Evolutionary conservation across 2,113 vertebrate species (phyloP).

Genomic region (Stigmatopora nigra): DNA sequence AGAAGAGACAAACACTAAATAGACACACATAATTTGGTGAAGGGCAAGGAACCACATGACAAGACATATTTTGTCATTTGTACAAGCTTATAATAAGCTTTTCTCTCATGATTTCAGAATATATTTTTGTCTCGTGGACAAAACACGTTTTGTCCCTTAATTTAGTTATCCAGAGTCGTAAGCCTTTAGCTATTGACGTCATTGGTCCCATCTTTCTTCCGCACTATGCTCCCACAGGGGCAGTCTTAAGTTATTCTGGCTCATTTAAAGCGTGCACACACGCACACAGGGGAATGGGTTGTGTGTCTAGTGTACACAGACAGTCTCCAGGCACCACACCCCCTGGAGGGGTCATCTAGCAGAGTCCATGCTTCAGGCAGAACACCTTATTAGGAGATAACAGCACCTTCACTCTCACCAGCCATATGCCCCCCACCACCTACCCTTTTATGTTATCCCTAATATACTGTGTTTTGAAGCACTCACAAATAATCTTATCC

Average conservation of each 20-base stretch:
- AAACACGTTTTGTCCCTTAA: neutral
- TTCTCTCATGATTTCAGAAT: neutral
- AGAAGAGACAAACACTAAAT: neutral
- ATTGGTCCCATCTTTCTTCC: neutral
- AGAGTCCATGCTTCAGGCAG: slow-evolving; percentile 47
- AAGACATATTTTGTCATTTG: neutral
- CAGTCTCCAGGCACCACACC: slow-evolving; percentile 62
- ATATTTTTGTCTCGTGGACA: neutral
- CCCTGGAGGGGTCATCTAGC: slow-evolving; percentile 49
- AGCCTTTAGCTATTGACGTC: neutral
- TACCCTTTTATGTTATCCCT: slow-evolving; percentile 3
- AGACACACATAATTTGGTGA: neutral
- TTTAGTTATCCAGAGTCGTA: neutral
- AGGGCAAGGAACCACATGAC: neutral
- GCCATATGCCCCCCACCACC: slow-evolving; percentile 13
- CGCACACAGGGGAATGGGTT: slow-evolving; percentile 5
- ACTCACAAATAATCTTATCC: slow-evolving; percentile 10
- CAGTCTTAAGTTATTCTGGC: slow-evolving; percentile 7
- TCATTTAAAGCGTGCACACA: slow-evolving; percentile 7
- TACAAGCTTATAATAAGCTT: neutral
- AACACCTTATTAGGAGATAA: slow-evolving; percentile 71
- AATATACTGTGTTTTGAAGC: slow-evolving; percentile 6
- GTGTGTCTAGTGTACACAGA: slow-evolving; percentile 51
- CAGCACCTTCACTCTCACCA: slow-evolving; percentile 33
- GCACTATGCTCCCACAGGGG: neutral